These are phyloP conservation scores for Carassius auratus DNA, from an alignment of 2,113 vertebrate genomes.

Conservation along the genomic window DNA sequence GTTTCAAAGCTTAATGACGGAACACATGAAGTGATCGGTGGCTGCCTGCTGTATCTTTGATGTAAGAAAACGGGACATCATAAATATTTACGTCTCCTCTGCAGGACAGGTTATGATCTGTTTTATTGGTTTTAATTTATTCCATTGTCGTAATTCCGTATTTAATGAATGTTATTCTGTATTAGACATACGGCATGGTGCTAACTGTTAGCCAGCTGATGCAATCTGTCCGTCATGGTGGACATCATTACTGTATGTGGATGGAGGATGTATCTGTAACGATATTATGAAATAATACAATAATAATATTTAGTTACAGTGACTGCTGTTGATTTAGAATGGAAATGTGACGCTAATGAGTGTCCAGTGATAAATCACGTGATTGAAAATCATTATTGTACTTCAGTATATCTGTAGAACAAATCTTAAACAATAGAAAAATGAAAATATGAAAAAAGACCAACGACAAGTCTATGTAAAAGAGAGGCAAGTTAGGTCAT, in stretches of 20 bases:
- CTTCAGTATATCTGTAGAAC: neutral
- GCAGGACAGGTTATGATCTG: neutral
- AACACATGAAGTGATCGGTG: neutral
- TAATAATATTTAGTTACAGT: too few species aligned
- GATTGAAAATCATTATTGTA: neutral
- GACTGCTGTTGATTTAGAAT: neutral
- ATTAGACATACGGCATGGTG: neutral
- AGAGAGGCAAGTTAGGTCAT: neutral
- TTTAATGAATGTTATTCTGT: too few species aligned
- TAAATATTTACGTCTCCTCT: neutral
- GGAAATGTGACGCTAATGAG: neutral
- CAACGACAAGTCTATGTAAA: neutral
- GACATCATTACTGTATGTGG: neutral
- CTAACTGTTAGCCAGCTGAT: constrained; percentile 14
- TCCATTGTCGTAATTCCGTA: neutral
- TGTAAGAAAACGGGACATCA: neutral
- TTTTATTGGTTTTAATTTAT: neutral
- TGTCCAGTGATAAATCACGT: neutral
- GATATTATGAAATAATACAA: neutral
- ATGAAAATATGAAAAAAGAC: neutral
- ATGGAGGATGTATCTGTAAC: neutral
- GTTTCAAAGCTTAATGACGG: neutral
- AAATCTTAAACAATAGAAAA: neutral
- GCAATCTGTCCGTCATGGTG: constrained; percentile 25
- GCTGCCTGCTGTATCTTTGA: neutral